These are phyloP conservation scores for Achroia grisella DNA, from an alignment of 1,140 invertebrate genomes.

Conservation along the genomic window DNA sequence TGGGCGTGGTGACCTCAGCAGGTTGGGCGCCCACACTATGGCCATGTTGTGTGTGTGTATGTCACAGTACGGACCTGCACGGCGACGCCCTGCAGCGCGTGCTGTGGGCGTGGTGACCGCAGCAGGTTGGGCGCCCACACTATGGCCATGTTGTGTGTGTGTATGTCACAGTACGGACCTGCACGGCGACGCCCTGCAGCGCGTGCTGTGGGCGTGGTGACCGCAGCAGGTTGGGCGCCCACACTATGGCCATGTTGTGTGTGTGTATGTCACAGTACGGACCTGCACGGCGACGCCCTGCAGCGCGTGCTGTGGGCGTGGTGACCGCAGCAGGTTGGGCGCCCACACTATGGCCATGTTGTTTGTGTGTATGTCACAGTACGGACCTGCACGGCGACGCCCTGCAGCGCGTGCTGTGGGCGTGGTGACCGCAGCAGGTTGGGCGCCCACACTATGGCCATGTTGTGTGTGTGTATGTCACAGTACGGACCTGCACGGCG, in stretches of 20 bases:
- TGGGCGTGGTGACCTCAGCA: conserved; percentile 71
- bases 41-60: conserved; percentile 77
- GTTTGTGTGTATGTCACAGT: no score
- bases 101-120: conserved; percentile 77
- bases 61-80: no score
- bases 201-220: conserved; percentile 84
- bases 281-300: conserved; percentile 79
- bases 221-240: conserved; percentile 97
- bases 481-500: no score
- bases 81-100: conserved; percentile 92
- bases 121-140: background rate
- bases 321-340: conserved; percentile 94
- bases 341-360: conserved; percentile 98
- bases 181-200: conserved; percentile 86
- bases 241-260: conserved; percentile 92
- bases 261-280: conserved; percentile 63
- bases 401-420: conserved; percentile 37
- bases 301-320: conserved; percentile 36
- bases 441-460: conserved; percentile 39
- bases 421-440: conserved; percentile 92
- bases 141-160: conserved; percentile 76
- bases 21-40: background rate
- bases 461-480: no score
- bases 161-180: conserved; percentile 60
- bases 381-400: no score